A percentile compares a stretch with the other conserved stretches of the same genome.
phyloP scores from a whole-genome alignment of 2,888 invertebrate genomes.

The Calephelis perditalis region DNA sequence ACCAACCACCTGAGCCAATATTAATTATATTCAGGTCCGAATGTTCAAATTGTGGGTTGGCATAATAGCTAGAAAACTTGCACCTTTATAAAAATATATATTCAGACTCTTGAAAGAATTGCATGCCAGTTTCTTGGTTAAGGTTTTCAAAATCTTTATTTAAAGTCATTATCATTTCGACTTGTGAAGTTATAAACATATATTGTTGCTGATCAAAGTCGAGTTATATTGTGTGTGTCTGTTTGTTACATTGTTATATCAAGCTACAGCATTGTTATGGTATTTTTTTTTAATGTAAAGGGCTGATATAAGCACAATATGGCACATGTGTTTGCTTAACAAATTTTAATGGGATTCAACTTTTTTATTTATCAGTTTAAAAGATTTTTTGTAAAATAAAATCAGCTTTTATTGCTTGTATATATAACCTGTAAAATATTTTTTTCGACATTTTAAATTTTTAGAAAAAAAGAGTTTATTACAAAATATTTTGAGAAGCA shows the following conservation, averaged over 20 bases:
- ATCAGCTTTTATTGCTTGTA: constrained; percentile 6
- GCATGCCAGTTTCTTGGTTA: no score
- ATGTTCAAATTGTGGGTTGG: no score
- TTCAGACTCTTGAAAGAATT: no score
- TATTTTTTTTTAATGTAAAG: not conserved
- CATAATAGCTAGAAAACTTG: no score
- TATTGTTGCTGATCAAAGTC: not conserved
- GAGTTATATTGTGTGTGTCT: not conserved
- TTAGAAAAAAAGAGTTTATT: not conserved
- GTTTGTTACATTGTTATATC: not conserved
- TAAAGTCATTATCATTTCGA: no score
- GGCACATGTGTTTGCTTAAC: constrained; percentile 2
- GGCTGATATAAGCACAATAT: not conserved
- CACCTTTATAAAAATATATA: no score
- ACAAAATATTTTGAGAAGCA: not conserved
- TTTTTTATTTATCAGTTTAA: not conserved
- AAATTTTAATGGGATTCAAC: constrained; percentile 1
- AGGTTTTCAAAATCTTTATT: no score
- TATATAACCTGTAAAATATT: not conserved
- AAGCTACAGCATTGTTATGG: no score
- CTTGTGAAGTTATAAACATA: no score
- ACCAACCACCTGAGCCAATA: no score
- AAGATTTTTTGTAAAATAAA: not conserved
- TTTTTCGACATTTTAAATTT: not conserved
- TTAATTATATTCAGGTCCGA: no score